Evolutionary conservation across 2,888 invertebrate species (phyloP), one percentile per base, ranked within the genome.

Genomic region (Incurvaria masculella): DNA sequence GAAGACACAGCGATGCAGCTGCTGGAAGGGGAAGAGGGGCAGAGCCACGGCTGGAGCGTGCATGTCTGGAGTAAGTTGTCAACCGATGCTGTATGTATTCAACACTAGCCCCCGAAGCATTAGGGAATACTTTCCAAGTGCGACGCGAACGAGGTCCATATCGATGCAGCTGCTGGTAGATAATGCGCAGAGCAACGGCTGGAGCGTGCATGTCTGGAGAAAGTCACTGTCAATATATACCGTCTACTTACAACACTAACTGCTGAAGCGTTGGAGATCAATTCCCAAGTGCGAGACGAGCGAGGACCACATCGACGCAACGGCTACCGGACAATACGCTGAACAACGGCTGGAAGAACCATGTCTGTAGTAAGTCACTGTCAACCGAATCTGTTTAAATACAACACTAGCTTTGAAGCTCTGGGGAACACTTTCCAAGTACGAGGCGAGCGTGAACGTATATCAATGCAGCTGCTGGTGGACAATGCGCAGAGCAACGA

Each of bases 181-280:
- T 8, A 78, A 76, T 6, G 73, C 70, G 23, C 79, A 80, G 44
- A 75, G 79, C 21, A 79, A 81, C 44, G 84, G 86, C n/a, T 88
- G 88, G 88, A 87, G 87, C 60, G 87, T 87, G 20, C 88, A 88
- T 63, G 85, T 87, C 53, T 88, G 87, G 88, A 86, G 88, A 88
- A 69, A 83, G 83, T 70, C n/a, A n/a, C n/a, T n/a, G n/a, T n/a
- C n/a, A n/a, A n/a, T n/a, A n/a, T n/a, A n/a, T n/a, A n/a, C n/a
- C n/a, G n/a, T n/a, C n/a, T n/a, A n/a, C n/a, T n/a, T n/a, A n/a
- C n/a, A n/a, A n/a, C n/a, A n/a, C n/a, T n/a, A 89, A 59, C 71
- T 89, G 51, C 65, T 88, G 57, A 87, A 87, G 63, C 69, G 85
- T 56, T 87, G 87, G 86, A 68, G 86, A 58, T 86, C 86, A 4